These are phyloP conservation scores for Eumacrocentrus americanus DNA, from an alignment of 2,888 invertebrate genomes.

Conservation along the genomic window DNA sequence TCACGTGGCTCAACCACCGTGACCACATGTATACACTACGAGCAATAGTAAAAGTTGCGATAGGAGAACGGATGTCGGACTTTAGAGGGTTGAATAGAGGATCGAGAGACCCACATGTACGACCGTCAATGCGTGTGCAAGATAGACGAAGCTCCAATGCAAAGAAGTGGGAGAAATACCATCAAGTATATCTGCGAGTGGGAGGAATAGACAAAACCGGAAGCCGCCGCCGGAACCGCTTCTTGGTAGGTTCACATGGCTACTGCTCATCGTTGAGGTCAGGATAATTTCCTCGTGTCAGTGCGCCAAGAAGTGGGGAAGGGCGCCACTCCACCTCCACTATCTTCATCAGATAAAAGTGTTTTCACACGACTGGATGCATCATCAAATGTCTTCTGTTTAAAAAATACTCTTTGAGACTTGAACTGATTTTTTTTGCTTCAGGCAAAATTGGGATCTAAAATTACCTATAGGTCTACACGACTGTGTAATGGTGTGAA, in stretches of 20 bases:
- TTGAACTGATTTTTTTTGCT: no score
- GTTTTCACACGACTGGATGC: slow-evolving; percentile 8
- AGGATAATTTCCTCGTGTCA: slow-evolving; percentile 53
- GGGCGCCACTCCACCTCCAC: slow-evolving; percentile 19
- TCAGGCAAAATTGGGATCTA: no score
- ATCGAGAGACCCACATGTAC: slow-evolving; percentile 4
- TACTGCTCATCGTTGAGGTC: slow-evolving; percentile 43
- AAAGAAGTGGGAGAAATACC: neutral
- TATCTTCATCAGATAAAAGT: slow-evolving; percentile 10
- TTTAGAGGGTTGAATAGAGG: slow-evolving; percentile 29
- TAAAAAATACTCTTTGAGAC: neutral
- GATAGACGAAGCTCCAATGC: slow-evolving; percentile 17
- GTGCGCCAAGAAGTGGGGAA: slow-evolving; percentile 36
- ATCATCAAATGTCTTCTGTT: slow-evolving; percentile 14
- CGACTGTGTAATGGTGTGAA: slow-evolving; percentile 22
- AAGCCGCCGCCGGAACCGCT: slow-evolving; percentile 55
- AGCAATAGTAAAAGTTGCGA: slow-evolving; percentile 43
- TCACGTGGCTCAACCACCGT: slow-evolving; percentile 59
- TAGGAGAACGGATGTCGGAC: slow-evolving; percentile 12
- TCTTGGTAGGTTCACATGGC: slow-evolving; percentile 53
- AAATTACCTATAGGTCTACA: no score
- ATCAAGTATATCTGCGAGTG: no score
- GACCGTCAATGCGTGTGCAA: neutral
- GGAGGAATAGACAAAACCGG: slow-evolving; percentile 50
- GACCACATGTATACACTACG: slow-evolving; percentile 49